A percentile compares a stretch with the other conserved stretches of the same genome.
These are phyloP conservation scores for Aphrocallistes beatrix DNA, from an alignment of 37 sponge, comb jelly and placozoan genomes.

Conservation along the genomic window DNA sequence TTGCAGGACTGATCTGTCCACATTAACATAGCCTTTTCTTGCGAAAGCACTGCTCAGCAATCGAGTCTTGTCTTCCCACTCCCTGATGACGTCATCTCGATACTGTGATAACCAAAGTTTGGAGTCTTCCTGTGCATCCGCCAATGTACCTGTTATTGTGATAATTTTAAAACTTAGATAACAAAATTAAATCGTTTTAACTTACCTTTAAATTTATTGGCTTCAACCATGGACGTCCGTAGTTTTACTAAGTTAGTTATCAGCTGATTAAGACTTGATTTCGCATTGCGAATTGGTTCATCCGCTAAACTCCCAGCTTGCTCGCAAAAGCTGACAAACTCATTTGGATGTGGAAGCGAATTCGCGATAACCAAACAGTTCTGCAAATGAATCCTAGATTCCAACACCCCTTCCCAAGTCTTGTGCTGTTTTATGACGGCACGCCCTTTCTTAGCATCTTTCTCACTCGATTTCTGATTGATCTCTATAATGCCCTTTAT, in stretches of 20 bases:
- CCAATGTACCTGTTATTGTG: too few relatives aligned
- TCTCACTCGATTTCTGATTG: neutral
- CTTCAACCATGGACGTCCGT: neutral
- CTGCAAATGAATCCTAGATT: slow-evolving; percentile 61
- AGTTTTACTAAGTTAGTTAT: neutral
- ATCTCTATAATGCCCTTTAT: neutral
- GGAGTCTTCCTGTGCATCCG: too few relatives aligned
- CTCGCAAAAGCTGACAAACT: slow-evolving; percentile 25
- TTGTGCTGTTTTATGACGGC: neutral
- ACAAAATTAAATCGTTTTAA: too few relatives aligned
- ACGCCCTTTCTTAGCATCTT: neutral
- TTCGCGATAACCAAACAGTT: slow-evolving; percentile 41
- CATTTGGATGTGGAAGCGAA: slow-evolving; percentile 40
- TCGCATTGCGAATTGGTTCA: neutral
- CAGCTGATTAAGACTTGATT: neutral
- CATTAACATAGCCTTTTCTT: slow-evolving; percentile 14
- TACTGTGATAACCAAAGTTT: slow-evolving; percentile 22
- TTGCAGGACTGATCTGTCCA: neutral
- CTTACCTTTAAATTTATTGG: neutral
- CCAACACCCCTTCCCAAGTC: slow-evolving; percentile 56
- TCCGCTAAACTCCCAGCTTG: neutral
- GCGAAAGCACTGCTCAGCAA: neutral
- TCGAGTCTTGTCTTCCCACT: neutral
- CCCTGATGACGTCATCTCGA: neutral
- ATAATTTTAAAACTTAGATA: too few relatives aligned